Conservation (phyloP, 2,888 invertebrate species). For the Eucera pruinosa region DNA sequence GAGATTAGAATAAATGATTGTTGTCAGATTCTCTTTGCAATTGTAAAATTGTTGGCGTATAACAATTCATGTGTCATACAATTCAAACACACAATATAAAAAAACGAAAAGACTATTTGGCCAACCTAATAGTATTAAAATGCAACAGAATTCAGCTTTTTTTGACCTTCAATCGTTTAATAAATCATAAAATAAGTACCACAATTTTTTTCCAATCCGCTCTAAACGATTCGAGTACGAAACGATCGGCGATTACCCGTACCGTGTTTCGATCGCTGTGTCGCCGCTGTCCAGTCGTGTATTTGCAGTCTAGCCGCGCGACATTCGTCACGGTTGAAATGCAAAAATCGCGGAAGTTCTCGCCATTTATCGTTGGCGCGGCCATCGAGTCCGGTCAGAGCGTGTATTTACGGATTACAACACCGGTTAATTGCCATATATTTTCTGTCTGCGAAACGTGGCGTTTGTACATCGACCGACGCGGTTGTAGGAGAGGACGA, state of each 20-base stretch:
- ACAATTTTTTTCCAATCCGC: neutral
- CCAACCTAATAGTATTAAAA: no score
- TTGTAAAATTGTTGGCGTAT: no score
- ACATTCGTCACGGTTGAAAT: constrained; percentile 44
- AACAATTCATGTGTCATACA: no score
- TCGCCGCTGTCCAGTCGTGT: constrained; percentile 13
- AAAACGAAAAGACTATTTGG: no score
- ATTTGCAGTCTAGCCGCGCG: constrained; percentile 41
- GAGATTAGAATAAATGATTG: no score
- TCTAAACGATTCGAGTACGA: neutral
- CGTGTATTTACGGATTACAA: constrained; percentile 52
- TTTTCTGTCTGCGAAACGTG: constrained; percentile 45
- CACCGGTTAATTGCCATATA: constrained; percentile 55
- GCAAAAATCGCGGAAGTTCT: constrained; percentile 44
- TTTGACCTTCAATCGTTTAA: no score
- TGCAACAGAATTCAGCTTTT: no score
- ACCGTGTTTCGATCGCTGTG: constrained; percentile 8
- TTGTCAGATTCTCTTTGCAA: no score
- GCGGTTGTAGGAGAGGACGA: neutral
- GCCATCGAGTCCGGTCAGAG: constrained; percentile 14
- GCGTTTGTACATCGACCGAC: constrained; percentile 16
- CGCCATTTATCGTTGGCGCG: constrained; percentile 32
- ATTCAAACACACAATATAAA: neutral
- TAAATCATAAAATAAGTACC: neutral
- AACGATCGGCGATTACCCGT: constrained; percentile 1